phyloP scores from a whole-genome alignment of 2,113 vertebrate species.

The Varanus komodoensis region DNA sequence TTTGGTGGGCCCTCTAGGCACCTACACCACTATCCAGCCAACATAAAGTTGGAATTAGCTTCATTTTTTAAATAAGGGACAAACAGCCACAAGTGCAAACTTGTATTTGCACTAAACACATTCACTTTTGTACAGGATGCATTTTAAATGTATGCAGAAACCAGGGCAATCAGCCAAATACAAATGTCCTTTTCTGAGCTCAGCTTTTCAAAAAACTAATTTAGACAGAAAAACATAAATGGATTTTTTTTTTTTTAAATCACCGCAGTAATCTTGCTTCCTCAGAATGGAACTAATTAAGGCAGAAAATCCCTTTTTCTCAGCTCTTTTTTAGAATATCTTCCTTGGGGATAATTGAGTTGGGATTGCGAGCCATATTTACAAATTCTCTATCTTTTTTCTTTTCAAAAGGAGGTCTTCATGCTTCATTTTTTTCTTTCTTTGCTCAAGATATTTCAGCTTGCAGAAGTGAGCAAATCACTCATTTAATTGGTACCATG shows the following conservation, averaged over 20 bases:
- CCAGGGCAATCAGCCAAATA: neutral
- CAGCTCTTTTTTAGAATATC: neutral
- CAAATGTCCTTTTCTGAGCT: neutral
- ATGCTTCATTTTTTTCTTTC: neutral
- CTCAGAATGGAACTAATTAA: constrained; percentile 19
- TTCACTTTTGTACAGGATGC: neutral
- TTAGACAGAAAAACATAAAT: constrained; percentile 4
- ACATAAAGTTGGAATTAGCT: neutral
- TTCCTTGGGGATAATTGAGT: neutral
- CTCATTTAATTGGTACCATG: constrained; percentile 52
- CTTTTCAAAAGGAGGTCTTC: constrained; percentile 43
- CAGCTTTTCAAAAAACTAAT: neutral
- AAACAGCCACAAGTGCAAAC: neutral
- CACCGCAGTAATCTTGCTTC: neutral
- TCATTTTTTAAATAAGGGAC: neutral
- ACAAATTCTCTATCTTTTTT: neutral
- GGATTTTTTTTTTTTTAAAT: neutral
- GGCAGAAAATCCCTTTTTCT: neutral
- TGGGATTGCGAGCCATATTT: neutral
- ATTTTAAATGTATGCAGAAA: constrained; percentile 7
- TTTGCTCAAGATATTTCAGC: constrained; percentile 24
- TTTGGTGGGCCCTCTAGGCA: neutral
- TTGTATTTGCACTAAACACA: neutral
- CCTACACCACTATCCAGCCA: no score
- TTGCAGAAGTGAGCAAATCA: constrained; percentile 27